Conservation (phyloP, 2,113 vertebrate genomes). For the Halcyon malimbica region DNA sequence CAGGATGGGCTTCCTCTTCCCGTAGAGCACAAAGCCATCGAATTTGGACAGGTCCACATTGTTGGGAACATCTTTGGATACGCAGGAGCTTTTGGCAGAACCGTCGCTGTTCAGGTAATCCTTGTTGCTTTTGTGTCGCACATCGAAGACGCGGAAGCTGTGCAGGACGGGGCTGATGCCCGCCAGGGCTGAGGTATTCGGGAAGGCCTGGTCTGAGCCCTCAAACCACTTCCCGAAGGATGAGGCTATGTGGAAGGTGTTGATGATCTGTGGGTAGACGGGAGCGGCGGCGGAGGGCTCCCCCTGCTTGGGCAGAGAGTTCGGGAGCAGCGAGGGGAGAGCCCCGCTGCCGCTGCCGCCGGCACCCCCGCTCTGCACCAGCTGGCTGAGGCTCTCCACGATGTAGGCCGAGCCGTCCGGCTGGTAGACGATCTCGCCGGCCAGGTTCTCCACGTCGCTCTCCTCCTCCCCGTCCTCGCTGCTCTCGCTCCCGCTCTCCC, state of each 20-base stretch:
- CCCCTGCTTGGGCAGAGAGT: conserved; percentile 87
- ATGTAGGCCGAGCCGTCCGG: conserved; percentile 98
- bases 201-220: conserved; percentile 95
- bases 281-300: conserved; percentile 85
- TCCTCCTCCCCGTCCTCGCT: conserved; percentile 90
- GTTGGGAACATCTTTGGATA: conserved; percentile 99
- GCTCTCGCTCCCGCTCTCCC: conserved; percentile 91
- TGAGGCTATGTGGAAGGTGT: conserved; percentile 99
- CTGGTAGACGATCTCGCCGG: conserved; percentile 99
- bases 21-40: conserved; percentile 95
- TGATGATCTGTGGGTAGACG: conserved; percentile 98
- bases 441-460: conserved; percentile 98
- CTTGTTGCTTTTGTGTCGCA: conserved; percentile 99
- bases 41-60: conserved; percentile 99
- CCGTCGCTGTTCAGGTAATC: conserved; percentile 99
- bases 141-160: conserved; percentile 99
- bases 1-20: conserved; percentile 98
- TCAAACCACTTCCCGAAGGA: conserved; percentile 99
- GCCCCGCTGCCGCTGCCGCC: conserved; percentile 77
- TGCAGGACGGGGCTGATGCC: conserved; percentile 99
- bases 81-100: conserved; percentile 99
- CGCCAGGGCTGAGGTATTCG: conserved; percentile 98
- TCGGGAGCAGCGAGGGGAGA: conserved; percentile 85
- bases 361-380: conserved; percentile 89
- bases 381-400: conserved; percentile 97